Conservation (phyloP, 92 coral and sea anemone species). For the Muricea muricata region DNA sequence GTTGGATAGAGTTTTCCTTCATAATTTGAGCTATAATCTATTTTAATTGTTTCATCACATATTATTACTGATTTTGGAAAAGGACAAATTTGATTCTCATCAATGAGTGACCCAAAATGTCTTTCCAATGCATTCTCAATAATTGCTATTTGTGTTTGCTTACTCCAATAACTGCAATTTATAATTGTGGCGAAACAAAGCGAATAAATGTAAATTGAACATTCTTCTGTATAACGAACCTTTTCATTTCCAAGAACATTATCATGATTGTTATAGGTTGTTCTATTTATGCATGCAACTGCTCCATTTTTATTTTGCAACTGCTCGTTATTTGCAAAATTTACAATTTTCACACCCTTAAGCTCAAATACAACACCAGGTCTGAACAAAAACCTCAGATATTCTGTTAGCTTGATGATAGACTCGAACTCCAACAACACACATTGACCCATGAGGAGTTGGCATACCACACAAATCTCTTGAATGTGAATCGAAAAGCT, state of each 20-base stretch:
- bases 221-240: constrained; percentile 40
- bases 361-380: background rate
- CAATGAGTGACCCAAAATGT: constrained; percentile 33
- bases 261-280: background rate
- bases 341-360: background rate
- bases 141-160: constrained; percentile 56
- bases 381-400: background rate
- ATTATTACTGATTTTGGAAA: constrained; percentile 38
- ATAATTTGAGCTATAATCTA: constrained; percentile 29
- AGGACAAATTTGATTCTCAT: constrained; percentile 3
- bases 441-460: constrained; percentile 46
- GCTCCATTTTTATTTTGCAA: background rate
- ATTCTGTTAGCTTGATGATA: constrained; percentile 33
- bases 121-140: constrained; percentile 52
- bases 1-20: constrained; percentile 31
- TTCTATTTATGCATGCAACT: background rate
- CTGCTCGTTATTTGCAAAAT: background rate
- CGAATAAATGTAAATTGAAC: constrained; percentile 56
- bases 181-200: constrained; percentile 58
- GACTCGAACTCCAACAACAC: constrained; percentile 41
- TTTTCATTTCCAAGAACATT: background rate
- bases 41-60: constrained; percentile 43
- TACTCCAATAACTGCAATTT: constrained; percentile 61
- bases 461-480: constrained; percentile 46
- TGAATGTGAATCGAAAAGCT: constrained; percentile 43